These are phyloP conservation scores for Drosophila pectinifera DNA, from an alignment of 1,140 invertebrate genomes.

Conservation along the genomic window DNA sequence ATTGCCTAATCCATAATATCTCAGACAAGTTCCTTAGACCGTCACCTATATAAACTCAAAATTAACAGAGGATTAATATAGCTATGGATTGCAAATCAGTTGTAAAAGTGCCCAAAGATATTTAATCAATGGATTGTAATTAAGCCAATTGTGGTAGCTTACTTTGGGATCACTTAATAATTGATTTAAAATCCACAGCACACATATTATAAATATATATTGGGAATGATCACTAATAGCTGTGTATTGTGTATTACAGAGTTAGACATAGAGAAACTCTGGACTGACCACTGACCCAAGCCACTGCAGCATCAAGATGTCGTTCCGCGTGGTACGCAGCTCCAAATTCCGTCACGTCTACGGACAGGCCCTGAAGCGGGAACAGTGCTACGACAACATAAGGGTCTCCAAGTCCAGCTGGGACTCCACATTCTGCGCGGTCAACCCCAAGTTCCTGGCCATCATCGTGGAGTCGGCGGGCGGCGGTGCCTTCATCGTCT, in stretches of 20 bases:
- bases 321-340: conserved; percentile 97
- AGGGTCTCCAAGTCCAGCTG: conserved; percentile 98
- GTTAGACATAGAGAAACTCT: conserved; percentile 32
- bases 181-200: not conserved
- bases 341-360: conserved; percentile 99
- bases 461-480: conserved; percentile 99
- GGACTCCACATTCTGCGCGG: conserved; percentile 99
- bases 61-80: not conserved
- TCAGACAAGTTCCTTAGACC: not conserved
- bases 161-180: not conserved
- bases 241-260: conserved; percentile 15
- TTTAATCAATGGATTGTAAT: not conserved
- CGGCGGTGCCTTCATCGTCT: conserved; percentile 98
- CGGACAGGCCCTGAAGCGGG: conserved; percentile 97
- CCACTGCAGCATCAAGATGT: conserved; percentile 88
- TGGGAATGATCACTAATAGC: not conserved
- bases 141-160: no score
- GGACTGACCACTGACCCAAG: conserved; percentile 37
- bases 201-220: no score
- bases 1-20: not conserved
- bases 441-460: conserved; percentile 99
- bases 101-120: not conserved
- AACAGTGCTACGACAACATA: conserved; percentile 99
- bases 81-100: not conserved
- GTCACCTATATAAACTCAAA: not conserved